Evolutionary conservation across 1,140 invertebrate species (phyloP), one percentile per base, ranked within the genome.

Genomic region (Elymnias hypermnestra): DNA sequence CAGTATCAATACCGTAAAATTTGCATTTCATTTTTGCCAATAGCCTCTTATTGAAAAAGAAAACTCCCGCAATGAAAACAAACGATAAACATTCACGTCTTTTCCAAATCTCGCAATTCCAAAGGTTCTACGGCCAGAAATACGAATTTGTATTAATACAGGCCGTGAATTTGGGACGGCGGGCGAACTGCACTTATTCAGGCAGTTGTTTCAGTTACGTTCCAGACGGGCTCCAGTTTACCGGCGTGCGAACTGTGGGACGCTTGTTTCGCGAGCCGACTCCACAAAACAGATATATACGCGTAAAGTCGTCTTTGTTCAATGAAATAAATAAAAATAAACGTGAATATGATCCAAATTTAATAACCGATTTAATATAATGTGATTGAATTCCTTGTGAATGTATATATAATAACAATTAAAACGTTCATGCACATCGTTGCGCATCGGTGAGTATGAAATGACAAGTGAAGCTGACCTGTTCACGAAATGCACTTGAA

Each of bases 111-210:
- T 39, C 35, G 19, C 49, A 17, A 44, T 45, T 52, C 36, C 36
- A 52, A 46, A 47, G 55, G 47, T 54, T 42, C 28, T 36, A 33
- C 25, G 38, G 28, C 45, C 43, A 37, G 52, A 61, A 58, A 55
- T 59, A 48, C 33, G 53, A 54, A 53, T 64, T 57, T 53, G 49
- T 63, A 50, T 63, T 61, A 62, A 58, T 63, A 69, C 63, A 68
- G 61, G 50, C 39, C 25, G 35, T 35, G 61, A 54, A 67, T 59
- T 56, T 52, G 63, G 72, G 72, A 64, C 63, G 63, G 46, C 49
- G 67, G 53, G 52, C 63, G 63, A 64, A 73, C 57, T 79, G 71
- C 75, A 77, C 44, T 56, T 53, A 57, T 43, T 38, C 40, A 39
- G 43, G 31, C 48, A 57, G 21, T 41, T 43, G 65, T 60, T 65